Evolutionary conservation across 2,113 vertebrate genomes (phyloP).

Genomic region (Vulpes lagopus): DNA sequence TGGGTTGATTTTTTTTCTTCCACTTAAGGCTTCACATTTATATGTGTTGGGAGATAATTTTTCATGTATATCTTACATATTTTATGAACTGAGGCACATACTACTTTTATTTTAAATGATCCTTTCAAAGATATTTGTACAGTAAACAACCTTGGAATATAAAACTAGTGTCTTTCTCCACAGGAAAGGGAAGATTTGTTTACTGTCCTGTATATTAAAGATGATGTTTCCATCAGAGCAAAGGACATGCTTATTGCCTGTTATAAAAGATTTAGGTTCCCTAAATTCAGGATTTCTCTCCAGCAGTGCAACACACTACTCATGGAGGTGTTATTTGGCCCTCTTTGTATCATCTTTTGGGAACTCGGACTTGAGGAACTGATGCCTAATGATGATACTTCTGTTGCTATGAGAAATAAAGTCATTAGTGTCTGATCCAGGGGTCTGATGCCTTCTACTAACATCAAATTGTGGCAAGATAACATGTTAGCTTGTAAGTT

Average conservation of each 20-base stretch:
- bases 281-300: neutral
- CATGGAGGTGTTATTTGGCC: neutral
- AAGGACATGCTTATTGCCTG: neutral
- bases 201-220: neutral
- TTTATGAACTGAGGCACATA: neutral
- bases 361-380: neutral
- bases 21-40: neutral
- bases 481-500: neutral
- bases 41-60: neutral
- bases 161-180: neutral
- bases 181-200: neutral
- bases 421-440: neutral
- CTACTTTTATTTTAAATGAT: conserved; percentile 32
- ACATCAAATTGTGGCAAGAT: neutral
- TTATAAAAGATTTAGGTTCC: neutral
- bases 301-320: neutral
- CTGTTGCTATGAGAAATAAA: neutral
- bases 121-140: neutral
- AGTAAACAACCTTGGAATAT: neutral
- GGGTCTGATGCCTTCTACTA: neutral
- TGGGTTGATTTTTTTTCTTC: neutral
- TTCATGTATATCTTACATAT: neutral
- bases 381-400: neutral
- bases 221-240: neutral
- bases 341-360: neutral